These are phyloP conservation scores for Morpho deidamia DNA, from an alignment of 2,888 invertebrate genomes.

Conservation along the genomic window DNA sequence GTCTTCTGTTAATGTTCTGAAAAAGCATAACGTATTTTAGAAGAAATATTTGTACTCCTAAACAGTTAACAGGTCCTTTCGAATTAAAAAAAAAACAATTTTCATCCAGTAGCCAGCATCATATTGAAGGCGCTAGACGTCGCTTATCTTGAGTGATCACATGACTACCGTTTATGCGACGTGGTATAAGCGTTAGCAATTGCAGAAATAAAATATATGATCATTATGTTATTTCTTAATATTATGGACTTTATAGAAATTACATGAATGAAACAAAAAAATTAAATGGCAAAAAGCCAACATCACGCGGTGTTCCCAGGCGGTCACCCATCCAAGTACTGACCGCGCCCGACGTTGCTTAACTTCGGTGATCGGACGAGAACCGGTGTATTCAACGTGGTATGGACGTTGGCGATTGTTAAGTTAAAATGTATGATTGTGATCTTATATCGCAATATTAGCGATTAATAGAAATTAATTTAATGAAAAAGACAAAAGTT, in stretches of 20 bases:
- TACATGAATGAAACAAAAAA: background rate
- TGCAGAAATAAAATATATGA: too few species aligned
- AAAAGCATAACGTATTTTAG: conserved; percentile 1
- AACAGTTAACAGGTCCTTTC: too few species aligned
- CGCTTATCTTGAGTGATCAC: too few species aligned
- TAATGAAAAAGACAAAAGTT: too few species aligned
- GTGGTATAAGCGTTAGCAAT: too few species aligned
- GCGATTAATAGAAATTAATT: too few species aligned
- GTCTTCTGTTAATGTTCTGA: conserved; percentile 29
- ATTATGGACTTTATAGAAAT: background rate
- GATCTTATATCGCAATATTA: too few species aligned
- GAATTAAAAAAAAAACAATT: background rate
- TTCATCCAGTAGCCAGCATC: conserved; percentile 40
- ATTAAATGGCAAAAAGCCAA: conserved; percentile 19
- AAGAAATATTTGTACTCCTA: too few species aligned
- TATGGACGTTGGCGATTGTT: conserved; percentile 57
- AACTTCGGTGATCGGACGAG: conserved; percentile 75
- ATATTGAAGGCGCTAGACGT: conserved; percentile 1
- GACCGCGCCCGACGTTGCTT: conserved; percentile 71
- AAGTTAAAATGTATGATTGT: too few species aligned
- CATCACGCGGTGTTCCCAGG: conserved; percentile 29
- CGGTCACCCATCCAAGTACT: conserved; percentile 72
- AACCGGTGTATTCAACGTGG: conserved; percentile 69
- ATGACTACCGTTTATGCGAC: too few species aligned
- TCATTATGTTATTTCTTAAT: too few species aligned